phyloP scores from a whole-genome alignment of 2,797 vertebrate species.

The Moxostoma hubbsi region DNA sequence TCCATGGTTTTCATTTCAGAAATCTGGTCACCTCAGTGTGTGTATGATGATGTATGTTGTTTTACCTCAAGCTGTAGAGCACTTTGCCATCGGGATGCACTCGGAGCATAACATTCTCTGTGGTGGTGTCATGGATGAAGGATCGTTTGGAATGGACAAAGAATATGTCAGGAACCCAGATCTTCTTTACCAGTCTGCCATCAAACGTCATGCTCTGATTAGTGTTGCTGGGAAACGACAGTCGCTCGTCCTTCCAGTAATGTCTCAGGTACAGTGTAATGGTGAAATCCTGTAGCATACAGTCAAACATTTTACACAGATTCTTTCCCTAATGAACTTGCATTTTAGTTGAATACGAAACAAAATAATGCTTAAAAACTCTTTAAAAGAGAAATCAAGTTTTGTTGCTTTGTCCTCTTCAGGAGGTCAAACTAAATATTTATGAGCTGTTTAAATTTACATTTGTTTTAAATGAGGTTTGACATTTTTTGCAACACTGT shows the following conservation, averaged over 20 bases:
- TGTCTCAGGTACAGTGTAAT: conserved; percentile 93
- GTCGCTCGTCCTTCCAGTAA: conserved; percentile 91
- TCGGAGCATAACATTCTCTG: conserved; percentile 91
- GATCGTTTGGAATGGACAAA: conserved; percentile 94
- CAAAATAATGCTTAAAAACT: too few relatives aligned
- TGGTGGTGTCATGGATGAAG: conserved; percentile 93
- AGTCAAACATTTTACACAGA: too few relatives aligned
- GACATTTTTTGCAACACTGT: too few relatives aligned
- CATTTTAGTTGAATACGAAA: too few relatives aligned
- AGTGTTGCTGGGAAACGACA: conserved; percentile 88
- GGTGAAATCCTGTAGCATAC: conserved; percentile 85
- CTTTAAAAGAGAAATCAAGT: too few relatives aligned
- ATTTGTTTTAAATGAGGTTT: too few relatives aligned
- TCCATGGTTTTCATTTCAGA: too few relatives aligned
- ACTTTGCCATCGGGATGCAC: conserved; percentile 91
- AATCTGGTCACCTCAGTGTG: too few relatives aligned
- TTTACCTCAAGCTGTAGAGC: conserved; percentile 91
- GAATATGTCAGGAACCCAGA: conserved; percentile 95
- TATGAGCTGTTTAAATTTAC: too few relatives aligned
- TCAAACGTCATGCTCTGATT: conserved; percentile 97
- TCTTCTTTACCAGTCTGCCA: conserved; percentile 90
- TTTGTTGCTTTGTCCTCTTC: too few relatives aligned
- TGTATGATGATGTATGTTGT: not conserved
- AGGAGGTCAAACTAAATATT: too few relatives aligned
- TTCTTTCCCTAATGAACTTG: too few relatives aligned